Conservation (phyloP, 2,113 vertebrate genomes). For the Desmodus rotundus region DNA sequence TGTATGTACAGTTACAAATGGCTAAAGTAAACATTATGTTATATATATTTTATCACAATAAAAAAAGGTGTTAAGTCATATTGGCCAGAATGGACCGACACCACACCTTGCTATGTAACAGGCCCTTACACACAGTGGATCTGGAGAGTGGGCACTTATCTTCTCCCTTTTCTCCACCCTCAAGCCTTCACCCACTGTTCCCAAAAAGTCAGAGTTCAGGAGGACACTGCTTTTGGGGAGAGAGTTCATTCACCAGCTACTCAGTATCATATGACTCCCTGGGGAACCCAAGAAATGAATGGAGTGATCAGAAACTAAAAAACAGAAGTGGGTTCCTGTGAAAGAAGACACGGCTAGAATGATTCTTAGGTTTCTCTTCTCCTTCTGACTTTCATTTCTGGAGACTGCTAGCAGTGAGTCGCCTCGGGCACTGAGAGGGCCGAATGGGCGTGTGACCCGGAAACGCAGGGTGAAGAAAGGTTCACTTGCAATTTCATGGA, state of each 20-base stretch:
- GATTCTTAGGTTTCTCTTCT: constrained; percentile 19
- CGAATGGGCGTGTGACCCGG: too few relatives aligned
- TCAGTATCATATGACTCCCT: neutral
- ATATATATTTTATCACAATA: neutral
- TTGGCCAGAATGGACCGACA: neutral
- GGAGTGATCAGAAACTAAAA: neutral
- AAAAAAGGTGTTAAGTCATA: neutral
- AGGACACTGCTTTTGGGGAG: neutral
- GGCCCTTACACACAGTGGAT: neutral
- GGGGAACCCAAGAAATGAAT: neutral
- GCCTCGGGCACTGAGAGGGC: neutral
- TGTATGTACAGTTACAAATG: neutral
- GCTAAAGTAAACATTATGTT: neutral
- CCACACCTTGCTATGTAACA: neutral
- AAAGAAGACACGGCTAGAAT: neutral
- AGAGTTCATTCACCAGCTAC: neutral
- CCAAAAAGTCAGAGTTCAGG: neutral
- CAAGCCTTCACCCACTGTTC: neutral
- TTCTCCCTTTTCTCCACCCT: neutral
- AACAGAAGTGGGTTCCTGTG: constrained; percentile 1
- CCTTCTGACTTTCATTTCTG: neutral
- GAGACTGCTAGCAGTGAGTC: neutral
- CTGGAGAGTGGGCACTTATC: neutral
- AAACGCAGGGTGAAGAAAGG: neutral
- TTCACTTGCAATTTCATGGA: neutral